phyloP scores from a whole-genome alignment of 1,140 invertebrate species.

The Caenorhabditis elegans region WBcel235 BX284606.5:4552001-4552500 shows the following conservation, averaged over 20 bases:
- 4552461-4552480: neutral
- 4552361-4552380: constrained; percentile 12
- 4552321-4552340: neutral
- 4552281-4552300: neutral
- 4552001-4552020: too few species aligned
- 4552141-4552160: neutral
- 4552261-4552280: constrained; percentile 1
- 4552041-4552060: too few species aligned
- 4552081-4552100: too few species aligned
- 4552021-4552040: too few species aligned
- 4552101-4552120: neutral
- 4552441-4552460: neutral
- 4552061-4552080: too few species aligned
- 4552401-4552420: constrained; percentile 27
- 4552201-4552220: neutral
- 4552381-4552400: neutral
- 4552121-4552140: too few species aligned
- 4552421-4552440: constrained; percentile 28
- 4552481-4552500: neutral
- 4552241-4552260: constrained; percentile 6
- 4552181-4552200: neutral
- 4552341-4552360: neutral
- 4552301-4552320: too few species aligned
- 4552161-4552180: neutral
- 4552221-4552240: neutral